Evolutionary conservation across 2,888 invertebrate species (phyloP).

Genomic region (Sinotaia quadrata): DNA sequence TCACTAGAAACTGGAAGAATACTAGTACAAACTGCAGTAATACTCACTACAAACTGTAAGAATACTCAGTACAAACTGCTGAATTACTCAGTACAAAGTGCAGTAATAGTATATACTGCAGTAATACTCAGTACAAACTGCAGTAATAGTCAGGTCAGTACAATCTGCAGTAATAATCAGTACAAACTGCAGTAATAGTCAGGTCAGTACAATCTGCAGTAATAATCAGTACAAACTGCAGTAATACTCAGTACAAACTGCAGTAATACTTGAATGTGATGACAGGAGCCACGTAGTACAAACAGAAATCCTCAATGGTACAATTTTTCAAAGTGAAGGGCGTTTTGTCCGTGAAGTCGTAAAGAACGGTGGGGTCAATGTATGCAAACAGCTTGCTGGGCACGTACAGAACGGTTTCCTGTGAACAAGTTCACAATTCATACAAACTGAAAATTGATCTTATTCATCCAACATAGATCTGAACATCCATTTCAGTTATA

Average conservation of each 20-base stretch:
- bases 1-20: no score
- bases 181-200: neutral
- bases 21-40: no score
- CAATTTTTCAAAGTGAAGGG: slow-evolving; percentile 28
- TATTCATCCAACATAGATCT: no score
- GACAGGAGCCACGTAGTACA: slow-evolving; percentile 31
- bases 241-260: no score
- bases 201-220: neutral
- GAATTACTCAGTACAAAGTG: no score
- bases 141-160: no score
- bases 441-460: neutral
- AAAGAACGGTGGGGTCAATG: slow-evolving; percentile 13
- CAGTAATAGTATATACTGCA: no score
- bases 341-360: slow-evolving; percentile 18
- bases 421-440: neutral
- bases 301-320: slow-evolving; percentile 25
- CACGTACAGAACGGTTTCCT: slow-evolving; percentile 9
- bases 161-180: no score
- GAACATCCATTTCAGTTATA: no score
- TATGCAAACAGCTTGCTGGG: slow-evolving; percentile 26
- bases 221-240: neutral
- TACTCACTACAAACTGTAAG: no score
- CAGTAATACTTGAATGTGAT: slow-evolving; percentile 29
- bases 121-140: no score
- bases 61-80: no score